Conservation (phyloP, 2,113 vertebrate genomes). For the Cyphomyrus plagiostoma region DNA sequence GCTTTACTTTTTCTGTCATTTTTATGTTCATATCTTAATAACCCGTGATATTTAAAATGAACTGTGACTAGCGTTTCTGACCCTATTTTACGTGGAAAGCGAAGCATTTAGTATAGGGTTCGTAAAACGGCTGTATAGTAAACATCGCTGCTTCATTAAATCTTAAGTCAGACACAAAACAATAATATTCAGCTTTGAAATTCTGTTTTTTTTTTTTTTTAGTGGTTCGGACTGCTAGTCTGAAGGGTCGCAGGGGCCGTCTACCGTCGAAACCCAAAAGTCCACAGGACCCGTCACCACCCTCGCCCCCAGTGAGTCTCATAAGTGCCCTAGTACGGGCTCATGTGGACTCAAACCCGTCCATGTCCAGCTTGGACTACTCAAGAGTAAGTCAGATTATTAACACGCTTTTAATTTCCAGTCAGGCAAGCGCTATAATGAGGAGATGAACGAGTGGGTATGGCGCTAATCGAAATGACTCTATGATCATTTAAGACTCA, state of each 20-base stretch:
- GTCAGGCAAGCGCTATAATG: neutral
- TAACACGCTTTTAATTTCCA: conserved; percentile 4
- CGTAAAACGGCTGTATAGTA: neutral
- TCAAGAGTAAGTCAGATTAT: conserved; percentile 79
- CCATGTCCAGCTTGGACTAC: conserved; percentile 95
- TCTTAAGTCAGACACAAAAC: neutral
- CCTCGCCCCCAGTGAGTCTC: conserved; percentile 94
- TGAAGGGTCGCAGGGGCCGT: conserved; percentile 93
- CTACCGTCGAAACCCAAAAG: conserved; percentile 98
- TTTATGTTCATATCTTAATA: neutral
- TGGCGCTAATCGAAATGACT: neutral
- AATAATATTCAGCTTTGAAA: neutral
- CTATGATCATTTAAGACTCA: neutral
- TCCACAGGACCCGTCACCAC: conserved; percentile 91
- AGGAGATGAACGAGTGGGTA: neutral
- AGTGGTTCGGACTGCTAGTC: conserved; percentile 96
- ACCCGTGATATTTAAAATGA: neutral
- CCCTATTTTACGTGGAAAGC: neutral
- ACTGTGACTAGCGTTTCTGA: neutral
- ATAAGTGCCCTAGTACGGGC: conserved; percentile 94
- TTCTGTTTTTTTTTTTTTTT: conserved; percentile 34
- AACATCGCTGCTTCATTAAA: neutral
- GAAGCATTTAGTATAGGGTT: neutral
- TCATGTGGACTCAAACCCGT: conserved; percentile 97
- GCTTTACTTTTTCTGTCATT: neutral